Conservation (phyloP, 2,888 invertebrate genomes). For the Synanthedon tipuliformis region DNA sequence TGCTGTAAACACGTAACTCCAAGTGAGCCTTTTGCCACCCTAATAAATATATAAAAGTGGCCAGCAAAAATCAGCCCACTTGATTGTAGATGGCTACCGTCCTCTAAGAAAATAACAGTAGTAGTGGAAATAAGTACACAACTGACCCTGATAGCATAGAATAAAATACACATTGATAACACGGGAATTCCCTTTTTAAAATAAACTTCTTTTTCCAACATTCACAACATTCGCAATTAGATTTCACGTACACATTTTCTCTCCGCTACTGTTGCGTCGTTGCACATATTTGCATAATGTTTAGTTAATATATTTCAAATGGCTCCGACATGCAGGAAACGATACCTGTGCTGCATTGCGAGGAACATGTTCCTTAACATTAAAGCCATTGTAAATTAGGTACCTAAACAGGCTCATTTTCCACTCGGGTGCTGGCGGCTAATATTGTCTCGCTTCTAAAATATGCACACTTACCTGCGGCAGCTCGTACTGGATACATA, state of each 20-base stretch:
- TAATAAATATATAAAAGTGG: too few species aligned
- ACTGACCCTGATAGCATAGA: too few species aligned
- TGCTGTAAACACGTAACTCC: too few species aligned
- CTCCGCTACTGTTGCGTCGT: conserved; percentile 24
- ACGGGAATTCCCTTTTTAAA: too few species aligned
- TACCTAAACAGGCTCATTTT: conserved; percentile 67
- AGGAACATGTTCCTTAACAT: conserved; percentile 45
- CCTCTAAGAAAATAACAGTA: too few species aligned
- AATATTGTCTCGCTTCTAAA: conserved; percentile 64
- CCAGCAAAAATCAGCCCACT: too few species aligned
- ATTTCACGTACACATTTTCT: conserved; percentile 17
- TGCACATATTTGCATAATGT: conserved; percentile 39
- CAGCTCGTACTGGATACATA: conserved; percentile 40
- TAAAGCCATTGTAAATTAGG: conserved; percentile 58
- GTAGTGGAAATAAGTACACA: too few species aligned
- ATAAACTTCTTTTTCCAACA: background rate
- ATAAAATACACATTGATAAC: too few species aligned
- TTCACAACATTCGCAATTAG: background rate
- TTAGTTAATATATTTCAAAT: conserved; percentile 39
- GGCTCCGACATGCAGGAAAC: conserved; percentile 19
- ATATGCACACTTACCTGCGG: conserved; percentile 63
- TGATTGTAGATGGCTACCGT: too few species aligned
- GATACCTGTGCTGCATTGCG: conserved; percentile 33
- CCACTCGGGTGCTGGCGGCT: conserved; percentile 71
- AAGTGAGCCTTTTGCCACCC: too few species aligned